phyloP scores from a whole-genome alignment of 2,888 invertebrate species.

The Poecilus cupreus region DNA sequence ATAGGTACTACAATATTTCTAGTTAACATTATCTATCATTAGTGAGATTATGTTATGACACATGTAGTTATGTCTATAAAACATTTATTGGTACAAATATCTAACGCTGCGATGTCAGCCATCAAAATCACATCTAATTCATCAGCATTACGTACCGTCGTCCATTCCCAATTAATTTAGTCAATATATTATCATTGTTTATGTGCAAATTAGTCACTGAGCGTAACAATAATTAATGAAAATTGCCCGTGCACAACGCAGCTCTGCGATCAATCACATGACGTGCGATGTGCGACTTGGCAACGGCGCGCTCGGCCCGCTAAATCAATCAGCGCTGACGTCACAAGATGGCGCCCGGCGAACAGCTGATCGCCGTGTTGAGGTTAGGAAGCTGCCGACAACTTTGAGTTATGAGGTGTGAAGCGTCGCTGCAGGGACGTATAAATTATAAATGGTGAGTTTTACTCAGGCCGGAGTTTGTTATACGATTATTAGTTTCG shows the following conservation, averaged over 20 bases:
- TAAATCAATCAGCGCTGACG: slow-evolving; percentile 23
- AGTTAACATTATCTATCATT: background rate
- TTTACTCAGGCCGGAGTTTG: background rate
- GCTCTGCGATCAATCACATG: slow-evolving; percentile 1
- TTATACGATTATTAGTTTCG: too few relatives aligned
- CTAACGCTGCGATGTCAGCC: background rate
- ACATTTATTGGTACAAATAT: slow-evolving; percentile 23
- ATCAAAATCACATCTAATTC: slow-evolving; percentile 24
- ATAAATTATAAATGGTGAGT: slow-evolving; percentile 4
- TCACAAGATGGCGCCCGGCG: slow-evolving; percentile 14
- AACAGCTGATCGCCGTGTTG: slow-evolving; percentile 32
- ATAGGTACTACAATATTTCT: background rate
- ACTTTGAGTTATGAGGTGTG: slow-evolving; percentile 12
- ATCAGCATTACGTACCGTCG: background rate
- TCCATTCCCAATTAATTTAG: slow-evolving; percentile 10
- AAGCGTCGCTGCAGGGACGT: background rate
- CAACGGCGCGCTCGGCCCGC: background rate
- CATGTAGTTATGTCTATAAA: background rate
- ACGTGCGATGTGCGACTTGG: slow-evolving; percentile 18
- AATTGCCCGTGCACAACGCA: slow-evolving; percentile 8
- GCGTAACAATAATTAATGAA: slow-evolving; percentile 40
- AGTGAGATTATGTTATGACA: background rate
- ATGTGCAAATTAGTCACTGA: slow-evolving; percentile 32
- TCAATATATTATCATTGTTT: slow-evolving; percentile 41
- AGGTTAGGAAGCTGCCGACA: slow-evolving; percentile 15